Evolutionary conservation across 2,113 vertebrate species (phyloP), one percentile per base, ranked within the genome.

Genomic region (Vanacampus margaritifer): DNA sequence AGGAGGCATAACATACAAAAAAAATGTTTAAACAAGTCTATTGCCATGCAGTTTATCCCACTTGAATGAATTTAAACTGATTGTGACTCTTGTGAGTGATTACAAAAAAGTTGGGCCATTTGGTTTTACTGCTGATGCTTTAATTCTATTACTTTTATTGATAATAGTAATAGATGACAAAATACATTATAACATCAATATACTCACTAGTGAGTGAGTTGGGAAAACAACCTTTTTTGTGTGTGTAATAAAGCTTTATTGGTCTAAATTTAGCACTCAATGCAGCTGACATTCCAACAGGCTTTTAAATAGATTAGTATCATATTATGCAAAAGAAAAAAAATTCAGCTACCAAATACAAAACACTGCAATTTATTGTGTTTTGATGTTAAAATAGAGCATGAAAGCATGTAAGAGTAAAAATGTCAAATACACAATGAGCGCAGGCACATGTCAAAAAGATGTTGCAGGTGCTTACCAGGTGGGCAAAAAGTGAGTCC

Each of bases 401-500:
- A n/a, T 6, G 21, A 24, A 24, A 24, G 10, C 12, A 13, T 14
- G 2, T 24, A n/a, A n/a, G 48, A n/a, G 19, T 37, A 23, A n/a
- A 21, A n/a, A 39, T 60, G 35, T 60, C 35, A 39, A 50, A 58
- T 24, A 23, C 16, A 11, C 1, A 16, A 17, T 45, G 16, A 19
- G 41, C 4, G 23, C 26, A 26, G 16, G 12, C 6, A 14, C 19
- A 37, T 37, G 32, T 12, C 10, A 19, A 19, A 2, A 56, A 16
- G 26, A 37, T 37, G 19, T 5, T 13, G 12, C 21, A 24, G 39
- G 24, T 54, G 28, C 63, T 23, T 84, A 98, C 97, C 95, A 96
- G 69, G 95, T 92, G 2, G 97, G 95, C 45, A 97, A 45, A 57
- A 99, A 93, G 73, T 98, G 96, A 0, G 96, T 98, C 97, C 97